Conservation (phyloP, 2,797 vertebrate genomes). For the Falco columbarius region DNA sequence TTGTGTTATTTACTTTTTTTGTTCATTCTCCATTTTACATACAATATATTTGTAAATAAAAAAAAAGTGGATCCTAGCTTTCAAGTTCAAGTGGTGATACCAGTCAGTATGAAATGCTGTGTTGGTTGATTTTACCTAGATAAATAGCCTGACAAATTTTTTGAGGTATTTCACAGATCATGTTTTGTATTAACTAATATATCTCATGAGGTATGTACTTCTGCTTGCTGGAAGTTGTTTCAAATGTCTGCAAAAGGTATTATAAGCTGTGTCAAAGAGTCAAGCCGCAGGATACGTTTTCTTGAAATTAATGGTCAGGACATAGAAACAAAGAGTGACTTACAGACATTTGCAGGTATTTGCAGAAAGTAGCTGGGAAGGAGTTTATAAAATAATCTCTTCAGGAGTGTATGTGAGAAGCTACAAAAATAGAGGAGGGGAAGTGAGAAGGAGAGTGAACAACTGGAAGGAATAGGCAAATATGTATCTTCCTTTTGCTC, state of each 20-base stretch:
- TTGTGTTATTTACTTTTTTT: background rate
- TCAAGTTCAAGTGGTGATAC: background rate
- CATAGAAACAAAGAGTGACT: background rate
- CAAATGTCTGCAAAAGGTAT: background rate
- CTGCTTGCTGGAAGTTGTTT: background rate
- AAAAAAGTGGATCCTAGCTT: background rate
- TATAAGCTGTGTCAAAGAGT: background rate
- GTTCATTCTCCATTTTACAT: background rate
- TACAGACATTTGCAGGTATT: background rate
- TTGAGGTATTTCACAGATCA: background rate
- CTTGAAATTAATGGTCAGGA: background rate
- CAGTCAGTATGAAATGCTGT: background rate
- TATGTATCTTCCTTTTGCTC: background rate
- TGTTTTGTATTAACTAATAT: background rate
- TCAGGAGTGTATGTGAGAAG: background rate
- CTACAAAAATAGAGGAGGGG: fast-evolving
- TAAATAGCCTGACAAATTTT: background rate
- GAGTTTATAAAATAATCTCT: background rate
- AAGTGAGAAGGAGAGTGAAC: background rate
- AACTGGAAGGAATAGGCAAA: background rate
- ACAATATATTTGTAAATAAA: background rate
- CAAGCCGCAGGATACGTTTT: background rate
- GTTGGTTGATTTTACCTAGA: background rate
- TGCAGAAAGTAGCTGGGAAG: background rate
- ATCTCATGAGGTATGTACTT: background rate